phyloP scores from a whole-genome alignment of 2,113 vertebrate species.

The Lynx canadensis region DNA sequence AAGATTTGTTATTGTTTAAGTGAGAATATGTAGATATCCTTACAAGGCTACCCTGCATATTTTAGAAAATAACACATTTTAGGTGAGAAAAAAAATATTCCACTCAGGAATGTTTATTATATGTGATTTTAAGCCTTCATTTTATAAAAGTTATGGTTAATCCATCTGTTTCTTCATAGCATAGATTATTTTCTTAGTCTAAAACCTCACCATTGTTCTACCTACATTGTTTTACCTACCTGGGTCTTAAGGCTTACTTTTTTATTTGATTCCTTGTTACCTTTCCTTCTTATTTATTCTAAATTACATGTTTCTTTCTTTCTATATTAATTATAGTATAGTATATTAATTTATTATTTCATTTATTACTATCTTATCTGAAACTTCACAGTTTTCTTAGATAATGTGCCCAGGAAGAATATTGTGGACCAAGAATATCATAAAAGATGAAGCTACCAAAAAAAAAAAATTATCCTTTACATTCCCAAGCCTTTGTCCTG shows the following conservation, averaged over 20 bases:
- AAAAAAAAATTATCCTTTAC: background rate
- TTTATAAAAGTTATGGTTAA: background rate
- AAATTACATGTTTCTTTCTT: background rate
- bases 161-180: background rate
- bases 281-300: background rate
- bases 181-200: conserved; percentile 11
- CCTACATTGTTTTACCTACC: background rate
- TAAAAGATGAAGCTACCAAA: background rate
- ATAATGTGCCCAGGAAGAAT: background rate
- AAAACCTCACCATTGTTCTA: background rate
- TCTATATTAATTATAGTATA: background rate
- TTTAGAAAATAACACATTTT: background rate
- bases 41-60: background rate
- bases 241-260: background rate
- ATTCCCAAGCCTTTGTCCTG: background rate
- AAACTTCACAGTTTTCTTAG: background rate
- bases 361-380: background rate
- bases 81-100: background rate
- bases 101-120: background rate
- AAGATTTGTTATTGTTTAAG: background rate
- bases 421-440: background rate
- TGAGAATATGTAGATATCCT: background rate
- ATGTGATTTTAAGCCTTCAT: background rate
- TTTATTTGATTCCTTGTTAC: background rate
- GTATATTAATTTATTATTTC: background rate